Base-by-base conservation (phyloP, 2,113 vertebrate species). In the Syngnathus typhle region DNA sequence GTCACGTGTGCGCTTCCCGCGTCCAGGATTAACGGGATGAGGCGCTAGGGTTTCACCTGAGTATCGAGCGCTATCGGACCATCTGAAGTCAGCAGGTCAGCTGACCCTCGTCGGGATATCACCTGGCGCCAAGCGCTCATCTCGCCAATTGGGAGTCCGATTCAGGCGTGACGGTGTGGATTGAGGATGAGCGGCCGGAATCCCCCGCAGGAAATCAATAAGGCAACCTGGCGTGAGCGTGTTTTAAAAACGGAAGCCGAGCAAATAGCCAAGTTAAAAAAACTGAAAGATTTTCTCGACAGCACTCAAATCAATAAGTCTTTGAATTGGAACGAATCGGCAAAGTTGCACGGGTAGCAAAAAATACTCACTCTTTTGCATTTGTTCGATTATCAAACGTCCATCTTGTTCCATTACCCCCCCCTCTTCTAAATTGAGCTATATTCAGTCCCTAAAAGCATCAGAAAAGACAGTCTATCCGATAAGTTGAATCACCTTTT, bases 371-470 rank as follows among this genome's bases (percentile, higher is more conserved):
- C 37, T 51, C 19, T 41, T 7, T 38, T 23, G 7, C 41, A 68
- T 37, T 16, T 36, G 32, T 46, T 58, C 47, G 18, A 73, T 68
- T 60, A 43, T 16, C 21, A 4, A 51, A 16, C 59, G 41, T 80
- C 66, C 60, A 82, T 77, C 64, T 70, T 68, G 49, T 52, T 71
- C 60, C 67, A 60, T 38, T 37, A 59, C 49, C 39, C 47, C 52
- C 27, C 27, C 27, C 27, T 3, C 27, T 51, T 52, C 43, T 58
- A 15, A 72, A 64, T 38, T 69, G 43, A 1, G 16, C 68, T 68
- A 73, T 78, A 81, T 83, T 84, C 84, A 74, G 74, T 72, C 60
- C 60, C 67, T 87, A 79, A 87, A 72, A 81, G 81, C 69, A 27
- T 60, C 73, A 58, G n/a, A 49, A 79, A 72, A 85, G 76, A 85